These are phyloP conservation scores for Gila orcuttii DNA, from an alignment of 2,113 vertebrate species.

Conservation along the genomic window DNA sequence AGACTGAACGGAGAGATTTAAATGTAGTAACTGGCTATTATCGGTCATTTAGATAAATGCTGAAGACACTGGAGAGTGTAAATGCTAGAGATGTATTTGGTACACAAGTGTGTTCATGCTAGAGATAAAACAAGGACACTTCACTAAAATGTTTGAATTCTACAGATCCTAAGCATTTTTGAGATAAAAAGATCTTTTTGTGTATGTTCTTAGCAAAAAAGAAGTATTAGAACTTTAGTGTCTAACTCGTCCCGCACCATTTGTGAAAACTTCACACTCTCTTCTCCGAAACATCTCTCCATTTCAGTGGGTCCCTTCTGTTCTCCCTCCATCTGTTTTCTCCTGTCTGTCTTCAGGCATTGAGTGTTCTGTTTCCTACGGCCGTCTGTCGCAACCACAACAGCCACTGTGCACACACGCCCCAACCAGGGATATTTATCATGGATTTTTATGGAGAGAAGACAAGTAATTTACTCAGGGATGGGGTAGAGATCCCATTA, in stretches of 20 bases:
- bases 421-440: conserved; percentile 17
- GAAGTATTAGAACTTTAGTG: neutral
- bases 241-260: neutral
- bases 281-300: conserved; percentile 20
- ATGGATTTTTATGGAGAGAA: conserved; percentile 16
- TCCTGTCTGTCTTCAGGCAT: conserved; percentile 66
- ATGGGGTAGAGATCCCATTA: neutral
- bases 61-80: neutral
- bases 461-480: neutral
- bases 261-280: neutral
- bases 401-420: conserved; percentile 20
- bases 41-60: conserved; percentile 66
- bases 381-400: conserved; percentile 30
- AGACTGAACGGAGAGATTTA: conserved; percentile 76
- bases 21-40: conserved; percentile 89
- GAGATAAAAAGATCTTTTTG: neutral
- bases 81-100: conserved; percentile 64
- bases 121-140: conserved; percentile 28
- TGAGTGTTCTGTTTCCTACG: conserved; percentile 43
- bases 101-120: conserved; percentile 64
- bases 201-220: neutral
- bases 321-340: conserved; percentile 62
- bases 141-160: conserved; percentile 12
- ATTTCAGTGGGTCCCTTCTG: neutral
- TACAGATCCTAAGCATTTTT: conserved; percentile 51